Percentiles rank a stretch among this genome's conserved stretches.
Evolutionary conservation across 2,888 invertebrate species (phyloP).

Genomic region (Drosophila aldrichi): DNA sequence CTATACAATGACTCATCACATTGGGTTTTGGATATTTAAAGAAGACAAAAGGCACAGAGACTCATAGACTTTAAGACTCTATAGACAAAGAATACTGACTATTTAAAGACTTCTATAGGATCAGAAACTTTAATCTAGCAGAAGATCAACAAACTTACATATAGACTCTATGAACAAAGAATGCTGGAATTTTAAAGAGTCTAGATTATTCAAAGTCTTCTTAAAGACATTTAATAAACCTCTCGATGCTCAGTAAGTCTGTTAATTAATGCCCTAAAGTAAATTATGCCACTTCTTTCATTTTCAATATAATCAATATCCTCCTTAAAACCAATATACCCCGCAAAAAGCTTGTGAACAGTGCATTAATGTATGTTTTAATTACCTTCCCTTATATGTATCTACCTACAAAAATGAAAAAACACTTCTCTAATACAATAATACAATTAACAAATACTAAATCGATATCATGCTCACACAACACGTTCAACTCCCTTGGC

Average conservation of each 20-base stretch:
- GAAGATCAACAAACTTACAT: too few species aligned
- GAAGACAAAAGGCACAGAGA: too few species aligned
- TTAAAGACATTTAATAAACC: not conserved
- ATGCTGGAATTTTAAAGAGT: too few species aligned
- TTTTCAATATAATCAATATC: not conserved
- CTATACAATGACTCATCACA: too few species aligned
- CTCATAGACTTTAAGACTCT: too few species aligned
- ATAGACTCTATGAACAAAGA: too few species aligned
- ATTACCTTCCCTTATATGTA: not conserved
- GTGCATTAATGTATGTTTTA: not conserved
- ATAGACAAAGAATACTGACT: too few species aligned
- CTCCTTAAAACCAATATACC: not conserved
- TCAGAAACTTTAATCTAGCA: too few species aligned
- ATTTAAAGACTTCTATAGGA: too few species aligned
- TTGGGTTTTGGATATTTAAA: too few species aligned
- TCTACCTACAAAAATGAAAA: not conserved
- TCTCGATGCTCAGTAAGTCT: not conserved
- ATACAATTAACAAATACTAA: constrained; percentile 61
- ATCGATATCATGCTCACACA: constrained; percentile 41
- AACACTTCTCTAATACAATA: constrained; percentile 3
- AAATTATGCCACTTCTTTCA: not conserved
- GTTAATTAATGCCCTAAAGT: not conserved
- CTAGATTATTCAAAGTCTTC: too few species aligned
- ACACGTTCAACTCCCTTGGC: constrained; percentile 45
- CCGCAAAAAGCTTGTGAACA: not conserved